A percentile compares a stretch with the other conserved stretches of the same genome.
Conservation (phyloP, 1,140 invertebrate genomes). For the Holotrichia oblita region DNA sequence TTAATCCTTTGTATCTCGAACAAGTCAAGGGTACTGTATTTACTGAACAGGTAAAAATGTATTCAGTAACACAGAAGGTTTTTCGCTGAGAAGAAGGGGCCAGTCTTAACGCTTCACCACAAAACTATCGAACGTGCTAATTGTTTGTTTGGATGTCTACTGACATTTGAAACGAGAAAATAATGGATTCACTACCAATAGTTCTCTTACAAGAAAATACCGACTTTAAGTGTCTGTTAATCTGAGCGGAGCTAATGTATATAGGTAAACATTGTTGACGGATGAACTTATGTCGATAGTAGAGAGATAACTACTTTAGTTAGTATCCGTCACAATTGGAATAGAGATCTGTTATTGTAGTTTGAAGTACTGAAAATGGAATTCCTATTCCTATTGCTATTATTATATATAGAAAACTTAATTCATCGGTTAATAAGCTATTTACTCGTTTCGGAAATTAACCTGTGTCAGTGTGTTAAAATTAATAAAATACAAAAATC, state of each 20-base stretch:
- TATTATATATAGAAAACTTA: too few relatives aligned
- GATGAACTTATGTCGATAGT: constrained; percentile 4
- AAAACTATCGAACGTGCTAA: constrained; percentile 20
- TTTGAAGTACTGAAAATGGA: too few relatives aligned
- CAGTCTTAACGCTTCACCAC: constrained; percentile 8
- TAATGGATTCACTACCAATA: constrained; percentile 24
- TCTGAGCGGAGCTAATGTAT: constrained; percentile 31
- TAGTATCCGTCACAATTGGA: too few relatives aligned
- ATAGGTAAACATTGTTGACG: constrained; percentile 1
- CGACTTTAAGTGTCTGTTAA: constrained; percentile 24
- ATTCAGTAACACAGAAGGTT: neutral
- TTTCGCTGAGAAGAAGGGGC: constrained; percentile 12
- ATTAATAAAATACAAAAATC: too few relatives aligned
- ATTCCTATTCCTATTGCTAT: too few relatives aligned
- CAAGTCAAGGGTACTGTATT: constrained; percentile 2
- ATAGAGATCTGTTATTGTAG: too few relatives aligned
- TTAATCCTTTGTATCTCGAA: neutral
- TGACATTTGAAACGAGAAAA: constrained; percentile 31
- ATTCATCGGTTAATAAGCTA: too few relatives aligned
- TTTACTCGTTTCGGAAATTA: too few relatives aligned
- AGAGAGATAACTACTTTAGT: neutral
- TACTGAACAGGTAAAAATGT: constrained; percentile 4
- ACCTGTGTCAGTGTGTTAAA: too few relatives aligned
- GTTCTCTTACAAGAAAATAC: constrained; percentile 14
- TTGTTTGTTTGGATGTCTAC: constrained; percentile 30